Percentiles rank a stretch among this genome's conserved stretches.
Conservation (phyloP, 2,888 invertebrate genomes). For the Phyllotreta striolata region DNA sequence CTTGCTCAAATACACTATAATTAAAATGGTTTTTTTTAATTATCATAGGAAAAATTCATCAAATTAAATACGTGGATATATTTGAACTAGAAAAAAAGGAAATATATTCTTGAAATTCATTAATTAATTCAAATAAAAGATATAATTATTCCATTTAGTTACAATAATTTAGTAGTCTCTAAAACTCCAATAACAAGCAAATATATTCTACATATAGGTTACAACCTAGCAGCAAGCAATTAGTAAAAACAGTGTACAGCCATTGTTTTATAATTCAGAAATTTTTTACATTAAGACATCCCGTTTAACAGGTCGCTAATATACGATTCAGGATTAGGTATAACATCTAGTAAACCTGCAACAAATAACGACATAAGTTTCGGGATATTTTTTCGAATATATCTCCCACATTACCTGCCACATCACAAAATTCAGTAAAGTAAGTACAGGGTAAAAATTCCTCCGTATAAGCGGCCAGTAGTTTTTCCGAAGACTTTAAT, state of each 20-base stretch:
- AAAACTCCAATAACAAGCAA: constrained; percentile 50
- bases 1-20: too few relatives aligned
- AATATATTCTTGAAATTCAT: constrained; percentile 17
- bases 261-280: constrained; percentile 42
- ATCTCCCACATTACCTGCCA: constrained; percentile 80
- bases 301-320: constrained; percentile 64
- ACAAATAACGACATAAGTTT: too few relatives aligned
- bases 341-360: constrained; percentile 71
- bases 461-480: constrained; percentile 83
- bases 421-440: constrained; percentile 93
- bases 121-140: constrained; percentile 26
- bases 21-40: too few relatives aligned
- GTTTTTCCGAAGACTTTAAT: constrained; percentile 85
- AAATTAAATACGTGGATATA: too few relatives aligned
- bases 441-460: constrained; percentile 90
- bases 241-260: constrained; percentile 45
- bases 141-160: constrained; percentile 37
- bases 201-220: constrained; percentile 43
- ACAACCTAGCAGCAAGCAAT: constrained; percentile 42
- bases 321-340: constrained; percentile 71
- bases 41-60: too few relatives aligned
- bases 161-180: constrained; percentile 53
- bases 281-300: constrained; percentile 44
- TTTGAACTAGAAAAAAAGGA: constrained; percentile 6
- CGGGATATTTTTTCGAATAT: too few relatives aligned